Evolutionary conservation across 1,140 invertebrate genomes (phyloP).

Genomic region (Caenorhabditis briggsae): DNA sequence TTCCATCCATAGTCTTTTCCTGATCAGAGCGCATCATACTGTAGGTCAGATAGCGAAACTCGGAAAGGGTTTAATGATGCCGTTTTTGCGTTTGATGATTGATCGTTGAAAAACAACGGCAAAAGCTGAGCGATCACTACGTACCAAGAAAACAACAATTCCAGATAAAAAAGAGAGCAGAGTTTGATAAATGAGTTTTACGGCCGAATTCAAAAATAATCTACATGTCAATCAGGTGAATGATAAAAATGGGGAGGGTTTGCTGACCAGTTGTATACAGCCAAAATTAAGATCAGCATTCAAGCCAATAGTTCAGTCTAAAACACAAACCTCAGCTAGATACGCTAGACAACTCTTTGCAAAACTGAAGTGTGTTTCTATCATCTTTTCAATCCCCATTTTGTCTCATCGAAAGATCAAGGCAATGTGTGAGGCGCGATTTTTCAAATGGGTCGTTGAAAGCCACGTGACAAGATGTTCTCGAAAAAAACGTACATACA

Average conservation of each 20-base stretch:
- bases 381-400: background rate
- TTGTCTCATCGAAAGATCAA: background rate
- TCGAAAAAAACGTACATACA: background rate
- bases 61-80: background rate
- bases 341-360: background rate
- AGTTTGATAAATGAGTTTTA: background rate
- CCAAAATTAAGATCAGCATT: background rate
- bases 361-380: background rate
- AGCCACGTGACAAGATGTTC: conserved; percentile 1
- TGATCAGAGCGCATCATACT: conserved; percentile 23
- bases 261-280: background rate
- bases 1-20: conserved; percentile 23
- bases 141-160: background rate
- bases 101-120: background rate
- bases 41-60: background rate
- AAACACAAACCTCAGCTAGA: conserved; percentile 26
- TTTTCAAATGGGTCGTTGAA: background rate
- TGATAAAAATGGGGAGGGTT: background rate
- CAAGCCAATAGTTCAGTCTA: background rate
- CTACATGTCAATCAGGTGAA: background rate
- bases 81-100: conserved; percentile 21
- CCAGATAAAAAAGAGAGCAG: background rate
- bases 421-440: background rate
- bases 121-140: background rate
- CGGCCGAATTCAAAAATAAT: background rate